phyloP scores from a whole-genome alignment of 2,113 vertebrate species.

The Patagioenas fasciata region DNA sequence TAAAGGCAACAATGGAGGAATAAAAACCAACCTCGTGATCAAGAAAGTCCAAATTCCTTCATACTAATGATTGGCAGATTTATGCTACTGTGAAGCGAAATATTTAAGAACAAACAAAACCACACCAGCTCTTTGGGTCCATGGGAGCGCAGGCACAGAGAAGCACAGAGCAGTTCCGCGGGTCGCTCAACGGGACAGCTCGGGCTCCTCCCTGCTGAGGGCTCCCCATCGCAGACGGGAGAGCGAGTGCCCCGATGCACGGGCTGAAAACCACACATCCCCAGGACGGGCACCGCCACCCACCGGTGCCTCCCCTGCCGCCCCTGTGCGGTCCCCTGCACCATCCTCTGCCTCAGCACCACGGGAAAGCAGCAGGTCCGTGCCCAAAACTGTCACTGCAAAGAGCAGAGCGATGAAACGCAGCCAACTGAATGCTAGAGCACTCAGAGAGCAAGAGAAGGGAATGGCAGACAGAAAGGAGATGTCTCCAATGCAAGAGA shows the following conservation, averaged over 20 bases:
- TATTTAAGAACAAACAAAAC: no score
- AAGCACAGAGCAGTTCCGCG: neutral
- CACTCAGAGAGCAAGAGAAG: neutral
- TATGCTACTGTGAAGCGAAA: neutral
- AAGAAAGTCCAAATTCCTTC: neutral
- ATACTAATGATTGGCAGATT: neutral
- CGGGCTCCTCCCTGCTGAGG: no score
- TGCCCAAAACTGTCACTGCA: neutral
- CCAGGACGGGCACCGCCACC: neutral
- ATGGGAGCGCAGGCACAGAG: neutral
- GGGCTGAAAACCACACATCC: neutral
- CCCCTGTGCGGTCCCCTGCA: accelerated
- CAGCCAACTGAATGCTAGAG: neutral
- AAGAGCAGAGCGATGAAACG: neutral
- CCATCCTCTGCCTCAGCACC: neutral
- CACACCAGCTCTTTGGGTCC: neutral
- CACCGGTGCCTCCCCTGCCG: no score
- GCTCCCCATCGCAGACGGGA: neutral
- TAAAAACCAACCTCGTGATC: neutral
- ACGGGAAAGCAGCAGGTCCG: neutral
- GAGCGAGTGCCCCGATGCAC: neutral
- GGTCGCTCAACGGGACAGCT: neutral
- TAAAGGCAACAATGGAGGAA: neutral
- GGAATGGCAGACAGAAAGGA: neutral
- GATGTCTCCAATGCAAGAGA: neutral